Evolutionary conservation across 2,797 vertebrate genomes (phyloP).

Genomic region (Peromyscus nudipes): DNA sequence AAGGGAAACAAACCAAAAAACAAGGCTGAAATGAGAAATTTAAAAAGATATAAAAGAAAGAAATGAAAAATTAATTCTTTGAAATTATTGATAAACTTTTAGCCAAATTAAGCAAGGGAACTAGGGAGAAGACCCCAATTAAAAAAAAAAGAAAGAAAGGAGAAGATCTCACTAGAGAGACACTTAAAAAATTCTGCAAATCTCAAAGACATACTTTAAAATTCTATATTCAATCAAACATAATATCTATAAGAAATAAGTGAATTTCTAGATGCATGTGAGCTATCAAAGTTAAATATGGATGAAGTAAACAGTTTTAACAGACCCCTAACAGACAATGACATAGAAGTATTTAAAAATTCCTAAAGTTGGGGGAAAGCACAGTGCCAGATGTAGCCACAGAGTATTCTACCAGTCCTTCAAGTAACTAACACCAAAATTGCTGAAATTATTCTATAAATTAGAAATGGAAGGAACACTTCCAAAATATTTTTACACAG

Average conservation of each 20-base stretch:
- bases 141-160: background rate
- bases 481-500: background rate
- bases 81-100: background rate
- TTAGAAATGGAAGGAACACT: background rate
- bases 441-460: background rate
- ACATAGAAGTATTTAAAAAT: background rate
- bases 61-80: background rate
- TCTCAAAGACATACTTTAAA: background rate
- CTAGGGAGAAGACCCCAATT: too few species aligned
- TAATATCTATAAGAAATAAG: background rate
- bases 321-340: background rate
- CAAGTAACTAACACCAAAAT: background rate
- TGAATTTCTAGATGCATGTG: background rate
- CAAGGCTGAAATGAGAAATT: background rate
- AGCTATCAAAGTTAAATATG: background rate
- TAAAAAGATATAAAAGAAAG: background rate
- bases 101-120: background rate
- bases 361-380: accelerated
- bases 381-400: background rate
- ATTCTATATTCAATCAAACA: background rate
- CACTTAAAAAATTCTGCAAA: background rate
- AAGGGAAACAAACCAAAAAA: background rate
- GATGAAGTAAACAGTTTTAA: background rate
- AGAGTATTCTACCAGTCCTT: background rate
- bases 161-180: background rate